These are phyloP conservation scores for Antrozous pallidus DNA, from an alignment of 2,797 vertebrate species.

Conservation along the genomic window DNA sequence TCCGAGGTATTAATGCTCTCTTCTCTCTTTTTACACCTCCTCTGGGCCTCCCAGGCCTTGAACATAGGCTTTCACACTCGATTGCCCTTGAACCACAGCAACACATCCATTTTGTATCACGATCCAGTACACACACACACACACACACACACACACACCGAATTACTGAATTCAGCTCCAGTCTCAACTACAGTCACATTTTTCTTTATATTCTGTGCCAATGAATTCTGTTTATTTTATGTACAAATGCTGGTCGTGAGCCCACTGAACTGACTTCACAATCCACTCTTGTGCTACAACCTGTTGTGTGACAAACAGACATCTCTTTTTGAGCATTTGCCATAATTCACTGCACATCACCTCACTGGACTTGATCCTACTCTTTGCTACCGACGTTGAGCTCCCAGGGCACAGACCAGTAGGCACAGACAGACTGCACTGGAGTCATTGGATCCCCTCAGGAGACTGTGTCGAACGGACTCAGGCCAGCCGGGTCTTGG, in stretches of 20 bases:
- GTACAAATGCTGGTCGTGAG: conserved; percentile 11
- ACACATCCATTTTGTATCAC: background rate
- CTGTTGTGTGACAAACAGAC: background rate
- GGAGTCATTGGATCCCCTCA: background rate
- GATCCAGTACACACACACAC: background rate
- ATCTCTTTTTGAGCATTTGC: background rate
- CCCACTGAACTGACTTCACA: conserved; percentile 4
- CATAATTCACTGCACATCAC: background rate
- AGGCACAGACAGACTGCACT: background rate
- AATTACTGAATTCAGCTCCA: background rate
- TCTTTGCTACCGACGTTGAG: background rate
- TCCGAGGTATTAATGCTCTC: background rate
- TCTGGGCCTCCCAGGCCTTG: background rate
- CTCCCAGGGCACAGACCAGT: background rate
- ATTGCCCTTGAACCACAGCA: background rate
- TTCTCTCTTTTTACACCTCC: background rate
- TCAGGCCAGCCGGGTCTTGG: background rate
- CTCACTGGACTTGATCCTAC: background rate
- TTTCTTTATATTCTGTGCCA: background rate
- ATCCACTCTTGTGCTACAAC: background rate
- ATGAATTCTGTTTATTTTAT: background rate
- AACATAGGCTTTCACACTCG: background rate
- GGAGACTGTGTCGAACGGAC: background rate
- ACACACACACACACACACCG: background rate
- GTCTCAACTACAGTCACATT: background rate